These are phyloP conservation scores for Julus scanicus DNA, from an alignment of 2,888 invertebrate genomes.

Conservation along the genomic window DNA sequence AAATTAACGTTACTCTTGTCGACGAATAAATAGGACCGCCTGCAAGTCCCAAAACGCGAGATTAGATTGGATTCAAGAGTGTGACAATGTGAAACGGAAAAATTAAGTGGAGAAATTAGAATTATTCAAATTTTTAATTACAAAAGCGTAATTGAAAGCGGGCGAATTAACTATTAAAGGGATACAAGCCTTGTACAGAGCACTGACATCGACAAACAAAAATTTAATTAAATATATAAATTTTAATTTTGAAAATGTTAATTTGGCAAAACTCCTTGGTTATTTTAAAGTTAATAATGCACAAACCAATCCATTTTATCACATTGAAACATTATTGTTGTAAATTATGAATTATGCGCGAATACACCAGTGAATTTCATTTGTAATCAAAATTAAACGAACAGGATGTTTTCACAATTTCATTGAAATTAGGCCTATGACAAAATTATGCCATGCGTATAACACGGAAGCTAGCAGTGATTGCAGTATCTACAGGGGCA, in stretches of 20 bases:
- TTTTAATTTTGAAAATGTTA: neutral
- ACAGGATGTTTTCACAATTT: no score
- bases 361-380: no score
- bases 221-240: neutral
- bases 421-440: neutral
- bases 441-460: neutral
- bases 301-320: neutral
- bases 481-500: no score
- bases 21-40: neutral
- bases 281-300: neutral
- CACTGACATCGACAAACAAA: neutral
- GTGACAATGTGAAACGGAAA: neutral
- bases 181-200: neutral
- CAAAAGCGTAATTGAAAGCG: slow-evolving; percentile 31
- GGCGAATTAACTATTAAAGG: neutral
- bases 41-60: neutral
- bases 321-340: no score
- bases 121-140: slow-evolving; percentile 29
- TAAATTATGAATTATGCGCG: no score
- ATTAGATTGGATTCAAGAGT: neutral
- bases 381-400: no score
- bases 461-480: neutral
- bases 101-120: slow-evolving; percentile 30
- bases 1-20: neutral
- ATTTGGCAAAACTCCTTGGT: neutral